Evolutionary conservation across 2,888 invertebrate species (phyloP).

Genomic region (Parasteatoda lunata): DNA sequence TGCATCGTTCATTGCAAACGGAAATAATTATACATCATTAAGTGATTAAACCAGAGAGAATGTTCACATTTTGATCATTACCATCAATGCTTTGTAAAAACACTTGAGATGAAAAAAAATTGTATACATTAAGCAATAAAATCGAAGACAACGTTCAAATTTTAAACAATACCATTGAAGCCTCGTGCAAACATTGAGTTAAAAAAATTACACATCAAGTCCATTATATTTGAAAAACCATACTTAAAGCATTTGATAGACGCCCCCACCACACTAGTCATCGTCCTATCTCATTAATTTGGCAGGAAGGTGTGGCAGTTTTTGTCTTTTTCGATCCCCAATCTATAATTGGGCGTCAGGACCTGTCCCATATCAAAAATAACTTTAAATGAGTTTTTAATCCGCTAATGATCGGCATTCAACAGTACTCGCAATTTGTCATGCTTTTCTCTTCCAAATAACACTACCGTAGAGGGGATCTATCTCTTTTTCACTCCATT

Average conservation of each 20-base stretch:
- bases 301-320: constrained; percentile 54
- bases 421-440: constrained; percentile 60
- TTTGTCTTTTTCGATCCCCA: constrained; percentile 37
- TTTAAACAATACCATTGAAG: no score
- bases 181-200: no score
- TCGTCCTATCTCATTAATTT: constrained; percentile 49
- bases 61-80: no score
- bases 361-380: constrained; percentile 61
- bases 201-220: no score
- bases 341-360: constrained; percentile 65
- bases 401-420: constrained; percentile 63
- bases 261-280: constrained; percentile 25
- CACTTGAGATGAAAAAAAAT: no score
- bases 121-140: no score
- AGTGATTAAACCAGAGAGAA: no score
- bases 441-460: neutral
- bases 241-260: constrained; percentile 27
- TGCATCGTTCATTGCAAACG: no score
- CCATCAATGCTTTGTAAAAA: no score
- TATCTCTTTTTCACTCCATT: neutral
- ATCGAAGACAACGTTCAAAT: no score
- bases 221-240: neutral
- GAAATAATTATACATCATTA: no score
- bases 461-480: neutral
- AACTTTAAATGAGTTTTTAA: constrained; percentile 66